phyloP scores from a whole-genome alignment of 2,113 vertebrate species.

The Poeciliopsis retropinna region DNA sequence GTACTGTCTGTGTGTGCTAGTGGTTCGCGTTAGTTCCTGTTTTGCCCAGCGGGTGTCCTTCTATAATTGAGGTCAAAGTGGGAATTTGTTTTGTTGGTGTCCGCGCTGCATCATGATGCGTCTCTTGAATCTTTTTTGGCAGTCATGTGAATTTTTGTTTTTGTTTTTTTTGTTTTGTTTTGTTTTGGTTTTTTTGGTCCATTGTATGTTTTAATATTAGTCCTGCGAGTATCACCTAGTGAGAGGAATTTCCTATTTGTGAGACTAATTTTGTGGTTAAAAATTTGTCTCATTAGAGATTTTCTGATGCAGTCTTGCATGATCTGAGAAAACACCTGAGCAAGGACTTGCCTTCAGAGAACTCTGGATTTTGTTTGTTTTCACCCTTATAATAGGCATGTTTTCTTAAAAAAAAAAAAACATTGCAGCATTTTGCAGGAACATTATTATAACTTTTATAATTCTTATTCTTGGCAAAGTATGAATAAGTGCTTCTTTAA shows the following conservation, averaged over 20 bases:
- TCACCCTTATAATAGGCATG: not conserved
- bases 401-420: not conserved
- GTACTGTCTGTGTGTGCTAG: slow-evolving; percentile 23
- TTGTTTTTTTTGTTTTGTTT: fast-evolving
- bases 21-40: slow-evolving; percentile 21
- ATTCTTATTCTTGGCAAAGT: no score
- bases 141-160: not conserved
- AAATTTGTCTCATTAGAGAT: not conserved
- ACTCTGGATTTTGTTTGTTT: no score
- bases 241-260: not conserved
- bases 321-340: not conserved
- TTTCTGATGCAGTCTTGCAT: not conserved
- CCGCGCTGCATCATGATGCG: slow-evolving; percentile 1
- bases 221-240: not conserved
- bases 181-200: no score
- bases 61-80: slow-evolving; percentile 12
- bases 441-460: no score
- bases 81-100: slow-evolving; percentile 33
- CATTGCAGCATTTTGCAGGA: not conserved
- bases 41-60: slow-evolving; percentile 42
- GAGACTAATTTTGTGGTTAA: not conserved
- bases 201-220: not conserved
- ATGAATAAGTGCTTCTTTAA: no score
- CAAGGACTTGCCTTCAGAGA: not conserved
- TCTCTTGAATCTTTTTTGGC: slow-evolving; percentile 3